Conservation (phyloP, 2,888 invertebrate genomes). For the Busseola fusca region DNA sequence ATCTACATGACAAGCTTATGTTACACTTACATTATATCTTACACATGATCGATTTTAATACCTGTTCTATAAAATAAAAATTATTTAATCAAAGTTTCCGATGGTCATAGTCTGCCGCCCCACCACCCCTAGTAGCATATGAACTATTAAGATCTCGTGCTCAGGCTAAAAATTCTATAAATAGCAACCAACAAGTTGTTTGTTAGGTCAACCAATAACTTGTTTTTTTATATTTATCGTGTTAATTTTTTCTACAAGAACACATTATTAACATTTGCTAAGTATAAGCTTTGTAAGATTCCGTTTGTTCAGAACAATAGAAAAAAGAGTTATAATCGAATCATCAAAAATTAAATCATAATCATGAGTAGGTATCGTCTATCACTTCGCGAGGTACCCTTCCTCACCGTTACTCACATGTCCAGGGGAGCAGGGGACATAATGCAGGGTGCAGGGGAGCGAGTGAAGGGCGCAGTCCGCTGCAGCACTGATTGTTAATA, state of each 20-base stretch:
- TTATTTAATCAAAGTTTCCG: background rate
- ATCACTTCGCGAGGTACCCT: constrained; percentile 31
- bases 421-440: constrained; percentile 30
- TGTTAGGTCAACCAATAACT: background rate
- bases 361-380: constrained; percentile 24
- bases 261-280: background rate
- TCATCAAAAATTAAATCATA: constrained; percentile 12
- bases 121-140: background rate
- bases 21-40: background rate
- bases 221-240: background rate
- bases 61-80: background rate
- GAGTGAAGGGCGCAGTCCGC: constrained; percentile 44
- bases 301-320: background rate
- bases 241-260: background rate
- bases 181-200: background rate
- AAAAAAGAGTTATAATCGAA: background rate
- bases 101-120: background rate
- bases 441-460: constrained; percentile 15
- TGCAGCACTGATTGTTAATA: constrained; percentile 50
- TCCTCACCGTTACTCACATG: constrained; percentile 43
- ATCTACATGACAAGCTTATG: background rate
- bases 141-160: background rate
- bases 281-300: background rate
- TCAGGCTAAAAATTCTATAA: background rate
- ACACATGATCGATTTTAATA: background rate